phyloP scores from a whole-genome alignment of 2,113 vertebrate genomes.

The Xenopus laevis region DNA sequence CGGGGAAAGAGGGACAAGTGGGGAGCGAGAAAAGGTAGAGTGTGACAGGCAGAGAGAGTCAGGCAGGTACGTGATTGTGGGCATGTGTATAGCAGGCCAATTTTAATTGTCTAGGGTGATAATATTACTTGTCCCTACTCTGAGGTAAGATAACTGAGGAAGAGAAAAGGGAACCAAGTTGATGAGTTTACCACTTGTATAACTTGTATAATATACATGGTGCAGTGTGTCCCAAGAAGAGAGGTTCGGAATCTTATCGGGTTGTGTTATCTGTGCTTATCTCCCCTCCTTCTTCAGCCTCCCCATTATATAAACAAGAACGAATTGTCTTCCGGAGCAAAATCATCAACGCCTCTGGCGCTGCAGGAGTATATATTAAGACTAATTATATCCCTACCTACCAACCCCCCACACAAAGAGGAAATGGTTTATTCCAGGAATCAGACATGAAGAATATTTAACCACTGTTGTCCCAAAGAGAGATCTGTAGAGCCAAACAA shows the following conservation, averaged over 20 bases:
- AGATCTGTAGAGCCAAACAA: too few relatives aligned
- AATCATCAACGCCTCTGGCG: constrained; percentile 18
- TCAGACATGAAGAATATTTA: constrained; percentile 6
- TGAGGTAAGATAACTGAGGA: too few relatives aligned
- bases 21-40: too few relatives aligned
- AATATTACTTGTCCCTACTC: too few relatives aligned
- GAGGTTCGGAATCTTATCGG: not conserved
- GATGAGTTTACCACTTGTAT: too few relatives aligned
- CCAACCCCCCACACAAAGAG: not conserved
- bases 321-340: constrained; percentile 26
- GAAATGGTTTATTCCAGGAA: constrained; percentile 38
- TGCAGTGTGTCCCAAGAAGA: not conserved
- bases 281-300: constrained; percentile 13
- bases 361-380: constrained; percentile 6
- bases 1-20: too few relatives aligned
- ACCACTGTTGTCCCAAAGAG: not conserved
- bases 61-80: too few relatives aligned
- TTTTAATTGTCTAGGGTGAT: too few relatives aligned
- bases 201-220: too few relatives aligned
- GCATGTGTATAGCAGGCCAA: too few relatives aligned
- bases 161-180: too few relatives aligned
- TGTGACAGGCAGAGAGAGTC: too few relatives aligned
- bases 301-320: constrained; percentile 27
- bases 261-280: not conserved
- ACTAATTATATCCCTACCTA: constrained; percentile 30